phyloP scores from a whole-genome alignment of 2,113 vertebrate species.

The Sisor rabdophorus region DNA sequence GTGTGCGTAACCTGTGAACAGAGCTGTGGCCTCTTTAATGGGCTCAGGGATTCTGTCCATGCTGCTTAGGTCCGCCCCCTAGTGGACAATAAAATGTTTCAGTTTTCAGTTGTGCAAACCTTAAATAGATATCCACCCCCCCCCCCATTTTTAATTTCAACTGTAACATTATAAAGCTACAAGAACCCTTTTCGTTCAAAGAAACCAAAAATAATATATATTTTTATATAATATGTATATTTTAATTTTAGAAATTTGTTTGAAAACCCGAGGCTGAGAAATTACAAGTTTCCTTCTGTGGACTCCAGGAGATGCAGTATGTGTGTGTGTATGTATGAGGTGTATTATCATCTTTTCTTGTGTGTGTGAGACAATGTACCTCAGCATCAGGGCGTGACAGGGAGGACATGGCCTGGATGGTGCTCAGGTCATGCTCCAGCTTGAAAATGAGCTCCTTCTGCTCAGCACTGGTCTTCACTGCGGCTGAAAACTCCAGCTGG shows the following conservation, averaged over 20 bases:
- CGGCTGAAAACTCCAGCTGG: conserved; percentile 79
- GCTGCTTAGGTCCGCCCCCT: conserved; percentile 62
- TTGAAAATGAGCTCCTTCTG: conserved; percentile 89
- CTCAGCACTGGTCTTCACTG: conserved; percentile 67
- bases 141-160: too few species aligned
- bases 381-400: conserved; percentile 80
- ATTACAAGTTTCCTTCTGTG: too few species aligned
- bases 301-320: too few species aligned
- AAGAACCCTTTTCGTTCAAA: too few species aligned
- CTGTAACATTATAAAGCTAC: too few species aligned
- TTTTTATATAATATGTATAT: too few species aligned
- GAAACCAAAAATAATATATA: too few species aligned
- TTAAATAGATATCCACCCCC: too few species aligned
- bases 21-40: conserved; percentile 88
- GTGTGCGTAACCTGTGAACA: conserved; percentile 75
- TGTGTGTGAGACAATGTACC: conserved; percentile 59
- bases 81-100: background rate
- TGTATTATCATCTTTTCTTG: background rate
- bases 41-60: conserved; percentile 84
- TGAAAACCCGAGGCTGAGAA: too few species aligned
- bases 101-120: background rate
- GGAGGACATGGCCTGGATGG: conserved; percentile 79
- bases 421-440: conserved; percentile 92
- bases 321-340: too few species aligned
- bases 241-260: too few species aligned